Conservation (phyloP, 2,797 vertebrate genomes). For the Telmatherina bonti region DNA sequence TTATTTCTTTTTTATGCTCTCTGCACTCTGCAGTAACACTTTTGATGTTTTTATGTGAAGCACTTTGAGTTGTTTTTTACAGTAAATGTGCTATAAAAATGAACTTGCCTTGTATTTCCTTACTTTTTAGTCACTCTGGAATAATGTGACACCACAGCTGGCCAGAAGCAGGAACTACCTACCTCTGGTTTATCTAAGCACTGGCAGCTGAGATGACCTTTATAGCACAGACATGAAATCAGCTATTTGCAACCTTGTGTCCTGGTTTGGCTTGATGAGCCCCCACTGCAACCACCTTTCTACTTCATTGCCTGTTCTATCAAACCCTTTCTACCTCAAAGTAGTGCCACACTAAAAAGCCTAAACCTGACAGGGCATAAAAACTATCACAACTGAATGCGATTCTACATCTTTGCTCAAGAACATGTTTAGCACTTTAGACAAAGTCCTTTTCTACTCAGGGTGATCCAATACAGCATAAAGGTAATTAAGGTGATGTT, state of each 20-base stretch:
- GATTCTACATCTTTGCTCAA: slow-evolving; percentile 37
- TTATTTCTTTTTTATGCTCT: no score
- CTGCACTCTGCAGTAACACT: no score
- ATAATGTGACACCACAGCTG: slow-evolving; percentile 48
- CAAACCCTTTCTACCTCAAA: slow-evolving; percentile 55
- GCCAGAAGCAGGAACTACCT: slow-evolving; percentile 56
- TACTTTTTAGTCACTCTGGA: slow-evolving; percentile 43
- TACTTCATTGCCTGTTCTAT: no score
- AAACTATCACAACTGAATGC: slow-evolving; percentile 48
- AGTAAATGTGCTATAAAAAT: no score
- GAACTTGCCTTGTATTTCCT: no score
- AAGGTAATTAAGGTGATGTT: slow-evolving; percentile 71
- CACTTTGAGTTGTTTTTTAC: no score
- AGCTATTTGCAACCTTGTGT: slow-evolving; percentile 68
- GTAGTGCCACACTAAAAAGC: slow-evolving; percentile 51
- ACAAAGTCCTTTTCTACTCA: slow-evolving; percentile 45
- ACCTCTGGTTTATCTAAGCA: slow-evolving; percentile 62
- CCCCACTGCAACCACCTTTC: slow-evolving; percentile 50
- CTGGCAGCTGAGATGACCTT: slow-evolving; percentile 68
- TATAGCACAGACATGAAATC: slow-evolving; percentile 73
- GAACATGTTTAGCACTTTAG: slow-evolving; percentile 41
- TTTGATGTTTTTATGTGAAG: no score
- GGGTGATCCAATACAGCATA: slow-evolving; percentile 3
- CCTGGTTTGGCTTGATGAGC: slow-evolving; percentile 51
- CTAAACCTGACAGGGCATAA: slow-evolving; percentile 68